Evolutionary conservation across 1,140 invertebrate species (phyloP).

Genomic region (Bombyx mori): DNA sequence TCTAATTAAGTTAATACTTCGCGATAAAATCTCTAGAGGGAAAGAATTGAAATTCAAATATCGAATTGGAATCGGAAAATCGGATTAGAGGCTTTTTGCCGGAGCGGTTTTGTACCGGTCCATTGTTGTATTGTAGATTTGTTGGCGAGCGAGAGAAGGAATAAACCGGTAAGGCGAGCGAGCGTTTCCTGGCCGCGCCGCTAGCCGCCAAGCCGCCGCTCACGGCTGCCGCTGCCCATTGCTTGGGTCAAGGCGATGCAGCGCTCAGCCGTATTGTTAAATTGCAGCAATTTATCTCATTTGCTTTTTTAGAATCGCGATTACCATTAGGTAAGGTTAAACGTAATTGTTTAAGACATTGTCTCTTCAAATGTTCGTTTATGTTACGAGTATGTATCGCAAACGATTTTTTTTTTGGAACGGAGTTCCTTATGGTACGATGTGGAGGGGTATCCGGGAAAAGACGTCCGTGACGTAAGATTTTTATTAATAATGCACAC

Average conservation of each 20-base stretch:
- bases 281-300: constrained; percentile 30
- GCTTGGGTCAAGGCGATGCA: constrained; percentile 24
- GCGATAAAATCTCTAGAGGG: constrained; percentile 1
- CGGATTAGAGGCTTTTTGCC: constrained; percentile 1
- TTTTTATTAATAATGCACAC: no score
- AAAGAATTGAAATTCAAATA: neutral
- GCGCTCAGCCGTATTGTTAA: constrained; percentile 24
- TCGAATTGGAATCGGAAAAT: constrained; percentile 2
- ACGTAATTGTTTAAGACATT: constrained; percentile 13
- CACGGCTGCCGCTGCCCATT: constrained; percentile 13
- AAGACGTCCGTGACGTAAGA: no score
- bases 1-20: neutral
- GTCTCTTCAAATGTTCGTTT: no score
- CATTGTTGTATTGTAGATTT: constrained; percentile 2
- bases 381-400: no score
- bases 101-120: neutral
- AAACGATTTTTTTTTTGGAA: no score
- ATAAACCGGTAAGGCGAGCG: constrained; percentile 11
- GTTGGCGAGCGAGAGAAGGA: constrained; percentile 14
- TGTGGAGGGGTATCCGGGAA: no score
- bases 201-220: constrained; percentile 1
- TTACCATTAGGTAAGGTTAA: constrained; percentile 19
- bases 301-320: constrained; percentile 24
- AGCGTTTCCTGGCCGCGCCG: constrained; percentile 13
- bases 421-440: no score